Evolutionary conservation across 1,140 invertebrate genomes (phyloP).

Genomic region (Cyclargus thomasi): DNA sequence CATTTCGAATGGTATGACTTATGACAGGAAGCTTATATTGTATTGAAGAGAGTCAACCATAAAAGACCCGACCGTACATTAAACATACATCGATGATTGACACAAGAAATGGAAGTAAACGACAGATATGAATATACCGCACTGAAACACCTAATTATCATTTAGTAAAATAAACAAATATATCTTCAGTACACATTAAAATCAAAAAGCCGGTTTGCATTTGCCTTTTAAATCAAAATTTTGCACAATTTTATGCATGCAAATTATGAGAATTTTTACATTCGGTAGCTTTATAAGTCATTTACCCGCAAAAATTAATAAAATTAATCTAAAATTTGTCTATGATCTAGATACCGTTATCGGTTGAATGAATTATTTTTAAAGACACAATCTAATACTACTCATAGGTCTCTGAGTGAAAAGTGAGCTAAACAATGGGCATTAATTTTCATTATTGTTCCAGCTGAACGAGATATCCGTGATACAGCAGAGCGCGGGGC

Average conservation of each 20-base stretch:
- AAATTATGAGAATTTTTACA: background rate
- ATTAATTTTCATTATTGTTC: constrained; percentile 27
- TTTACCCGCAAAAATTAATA: constrained; percentile 9
- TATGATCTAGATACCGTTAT: background rate
- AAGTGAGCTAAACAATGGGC: background rate
- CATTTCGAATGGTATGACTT: background rate
- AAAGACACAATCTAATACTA: too few species aligned
- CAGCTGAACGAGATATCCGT: constrained; percentile 79
- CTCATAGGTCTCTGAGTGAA: too few species aligned
- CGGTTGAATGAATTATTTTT: background rate
- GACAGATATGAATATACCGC: background rate
- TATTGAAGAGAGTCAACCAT: background rate
- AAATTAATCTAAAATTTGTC: background rate
- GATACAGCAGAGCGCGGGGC: constrained; percentile 75
- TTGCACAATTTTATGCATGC: background rate
- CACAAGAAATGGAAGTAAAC: background rate
- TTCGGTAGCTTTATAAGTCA: background rate
- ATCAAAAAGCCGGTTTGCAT: background rate
- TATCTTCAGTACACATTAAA: background rate
- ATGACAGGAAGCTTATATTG: background rate
- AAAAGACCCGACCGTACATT: background rate
- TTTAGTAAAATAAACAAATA: background rate
- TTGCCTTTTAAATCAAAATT: background rate
- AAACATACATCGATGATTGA: background rate
- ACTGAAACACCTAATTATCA: background rate